phyloP scores from a whole-genome alignment of 2,888 invertebrate species.

The Syrista parreyssii region DNA sequence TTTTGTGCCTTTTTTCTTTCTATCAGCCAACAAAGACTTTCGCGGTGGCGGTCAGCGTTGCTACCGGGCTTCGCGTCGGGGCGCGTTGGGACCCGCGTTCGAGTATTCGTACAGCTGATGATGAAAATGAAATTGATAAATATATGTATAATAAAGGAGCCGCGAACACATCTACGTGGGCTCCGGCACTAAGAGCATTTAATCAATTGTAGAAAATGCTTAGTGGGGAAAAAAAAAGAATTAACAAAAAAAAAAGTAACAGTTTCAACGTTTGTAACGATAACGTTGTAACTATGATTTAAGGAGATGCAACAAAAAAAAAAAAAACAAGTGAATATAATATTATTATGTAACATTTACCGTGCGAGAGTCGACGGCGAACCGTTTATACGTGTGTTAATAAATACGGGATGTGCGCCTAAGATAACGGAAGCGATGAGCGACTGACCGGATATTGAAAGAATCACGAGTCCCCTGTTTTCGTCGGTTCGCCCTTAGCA shows the following conservation, averaged over 20 bases:
- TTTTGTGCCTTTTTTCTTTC: neutral
- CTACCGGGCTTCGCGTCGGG: constrained; percentile 17
- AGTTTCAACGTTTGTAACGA: constrained; percentile 49
- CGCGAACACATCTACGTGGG: constrained; percentile 22
- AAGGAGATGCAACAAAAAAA: constrained; percentile 35
- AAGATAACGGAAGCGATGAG: constrained; percentile 8
- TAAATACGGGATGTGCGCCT: constrained; percentile 28
- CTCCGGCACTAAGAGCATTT: constrained; percentile 61
- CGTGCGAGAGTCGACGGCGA: neutral
- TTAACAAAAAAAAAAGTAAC: constrained; percentile 38
- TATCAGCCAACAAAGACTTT: neutral
- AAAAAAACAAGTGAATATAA: constrained; percentile 40
- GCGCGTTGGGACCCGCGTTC: constrained; percentile 24
- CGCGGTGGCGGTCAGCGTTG: neutral
- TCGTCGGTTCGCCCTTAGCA: neutral
- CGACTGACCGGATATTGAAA: neutral
- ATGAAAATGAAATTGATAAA: constrained; percentile 5
- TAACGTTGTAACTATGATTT: constrained; percentile 47
- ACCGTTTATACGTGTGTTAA: constrained; percentile 26
- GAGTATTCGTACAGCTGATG: neutral
- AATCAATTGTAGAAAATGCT: constrained; percentile 60
- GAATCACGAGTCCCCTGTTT: neutral
- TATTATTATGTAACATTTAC: constrained; percentile 53
- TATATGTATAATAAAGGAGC: constrained; percentile 15
- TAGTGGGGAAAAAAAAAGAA: constrained; percentile 39